Evolutionary conservation across 2,888 invertebrate genomes (phyloP), one percentile per base, ranked within the genome.

Genomic region (Athalia rosae): DNA sequence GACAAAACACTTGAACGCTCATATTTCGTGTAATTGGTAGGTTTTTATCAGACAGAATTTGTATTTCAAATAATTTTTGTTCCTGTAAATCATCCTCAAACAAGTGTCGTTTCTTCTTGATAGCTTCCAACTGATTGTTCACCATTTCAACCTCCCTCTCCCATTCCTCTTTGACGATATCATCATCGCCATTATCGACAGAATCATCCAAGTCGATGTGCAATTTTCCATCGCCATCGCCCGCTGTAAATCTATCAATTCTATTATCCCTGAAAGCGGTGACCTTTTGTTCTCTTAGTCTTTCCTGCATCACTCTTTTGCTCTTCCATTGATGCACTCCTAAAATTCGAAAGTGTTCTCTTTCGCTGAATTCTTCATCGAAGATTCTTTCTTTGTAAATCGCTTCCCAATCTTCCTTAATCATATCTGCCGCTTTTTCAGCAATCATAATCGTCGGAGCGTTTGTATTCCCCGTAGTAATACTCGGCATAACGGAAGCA

Each of bases 371-470:
- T 81, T 50, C 77, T 78, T 28, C 86, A 28, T 28, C 28, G 28
- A 28, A 28, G 13, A 28, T 28, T 28, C 2, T 28, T 28, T 28
- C 28, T 28, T 28, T 28, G 28, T 28, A 28, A 28, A 28, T 28
- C 28, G 28, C 28, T 28, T 53, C n/a, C 53, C 48, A 58, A 48
- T 95, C 94, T 86, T 94, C 92, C 86, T 95, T 95, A 81, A 97
- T 95, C 92, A 97, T 93, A 84, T 96, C 96, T 0, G 95, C 92
- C 0, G 94, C 95, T 85, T 95, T 96, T 86, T 97, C 96, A 0
- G 94, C 96, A 63, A 97, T 94, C 96, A 96, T 96, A 63, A 96
- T 93, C 0, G 93, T 93, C 0, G 96, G 95, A 0, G 95, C 96
- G 84, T 96, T 96, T 0, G 96, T 96, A 85, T 97, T 96, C 0